These are phyloP conservation scores for Chrysotoxum bicinctum DNA, from an alignment of 2,888 invertebrate genomes.

Conservation along the genomic window DNA sequence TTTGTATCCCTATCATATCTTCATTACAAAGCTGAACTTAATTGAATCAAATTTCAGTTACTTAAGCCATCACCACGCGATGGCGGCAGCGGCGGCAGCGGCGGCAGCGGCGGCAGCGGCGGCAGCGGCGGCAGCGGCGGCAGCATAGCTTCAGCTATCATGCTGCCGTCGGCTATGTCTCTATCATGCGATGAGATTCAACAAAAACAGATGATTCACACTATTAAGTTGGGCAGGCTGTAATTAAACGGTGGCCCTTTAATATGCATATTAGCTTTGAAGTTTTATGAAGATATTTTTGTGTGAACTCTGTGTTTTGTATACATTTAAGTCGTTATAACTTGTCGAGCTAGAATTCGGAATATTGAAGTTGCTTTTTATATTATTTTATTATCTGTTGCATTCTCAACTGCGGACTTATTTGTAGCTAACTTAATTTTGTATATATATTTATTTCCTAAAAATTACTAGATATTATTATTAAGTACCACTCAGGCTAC, in stretches of 20 bases:
- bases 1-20: constrained; percentile 25
- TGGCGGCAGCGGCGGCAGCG: neutral
- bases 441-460: too few relatives aligned
- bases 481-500: too few relatives aligned
- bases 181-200: neutral
- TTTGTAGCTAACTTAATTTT: too few relatives aligned
- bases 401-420: too few relatives aligned
- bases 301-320: neutral
- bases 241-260: constrained; percentile 26
- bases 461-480: too few relatives aligned
- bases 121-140: neutral
- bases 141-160: neutral
- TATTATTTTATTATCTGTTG: too few relatives aligned
- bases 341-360: too few relatives aligned
- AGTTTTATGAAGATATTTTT: neutral
- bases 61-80: constrained; percentile 56
- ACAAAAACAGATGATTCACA: neutral
- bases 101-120: neutral
- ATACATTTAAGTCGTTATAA: neutral
- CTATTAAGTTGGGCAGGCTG: neutral
- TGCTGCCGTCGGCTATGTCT: neutral
- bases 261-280: constrained; percentile 11
- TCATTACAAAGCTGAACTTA: constrained; percentile 50
- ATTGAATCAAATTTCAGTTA: constrained; percentile 65
- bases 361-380: too few relatives aligned